Evolutionary conservation across 2,113 vertebrate genomes (phyloP), one percentile per base, ranked within the genome.

Genomic region (Plotosus lineatus): DNA sequence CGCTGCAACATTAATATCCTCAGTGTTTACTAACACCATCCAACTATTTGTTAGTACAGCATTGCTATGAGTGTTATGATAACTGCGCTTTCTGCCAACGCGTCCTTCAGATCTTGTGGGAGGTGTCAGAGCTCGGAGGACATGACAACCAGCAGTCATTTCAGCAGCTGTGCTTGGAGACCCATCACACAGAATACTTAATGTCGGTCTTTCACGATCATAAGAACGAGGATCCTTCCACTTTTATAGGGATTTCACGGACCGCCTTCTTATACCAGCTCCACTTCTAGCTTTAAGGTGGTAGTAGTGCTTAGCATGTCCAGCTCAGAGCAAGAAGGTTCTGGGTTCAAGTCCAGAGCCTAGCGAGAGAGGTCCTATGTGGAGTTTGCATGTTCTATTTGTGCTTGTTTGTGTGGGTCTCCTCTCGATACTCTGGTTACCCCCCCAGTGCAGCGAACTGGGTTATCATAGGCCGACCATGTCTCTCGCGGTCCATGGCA

Each of bases 21-120:
- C 85, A 79, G 50, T 85, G 77, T 83, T 88, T 89, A 87, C 73
- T 85, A 85, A 82, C 75, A 83, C 75, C 23, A 31, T 44, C 71
- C 48, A 58, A 81, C 12, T 40, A 44, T 82, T 75, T 17, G 1
- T 50, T 82, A 85, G 36, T 42, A 48, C 40, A 60, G 19, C 75
- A 80, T 33, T 42, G 42, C n/a, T 26, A 23, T 5, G 38, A 51
- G 36, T 55, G 38, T 58, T 42, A 48, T 31, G n/a, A 66, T 56
- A 68, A 77, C 68, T 60, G 9, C 0, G 12, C 44, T 51, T 48
- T 56, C 17, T 56, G 11, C 51, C 33, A 71, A 48, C 14, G 5
- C 1, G 8, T 72, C 42, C 44, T 26, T 69, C 23, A 79, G 42
- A 31, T 68, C 50, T n/a, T 10, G 3, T 38, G 19, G 26, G 7